phyloP scores from a whole-genome alignment of 2,113 vertebrate species.

The Chionis minor region DNA sequence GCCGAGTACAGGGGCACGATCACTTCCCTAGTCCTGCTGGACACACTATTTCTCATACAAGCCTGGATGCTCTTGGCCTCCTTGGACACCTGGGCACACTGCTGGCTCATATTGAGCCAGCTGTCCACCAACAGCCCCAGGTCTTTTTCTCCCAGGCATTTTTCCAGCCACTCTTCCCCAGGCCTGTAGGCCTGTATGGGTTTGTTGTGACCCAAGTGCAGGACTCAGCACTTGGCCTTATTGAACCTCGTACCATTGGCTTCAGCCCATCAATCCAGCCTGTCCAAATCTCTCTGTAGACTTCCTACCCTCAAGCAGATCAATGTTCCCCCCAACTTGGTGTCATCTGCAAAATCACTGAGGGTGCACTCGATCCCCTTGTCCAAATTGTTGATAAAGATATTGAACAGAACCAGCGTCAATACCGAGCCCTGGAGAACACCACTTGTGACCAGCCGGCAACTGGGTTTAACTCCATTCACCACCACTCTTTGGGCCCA shows the following conservation, averaged over 20 bases:
- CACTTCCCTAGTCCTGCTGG: not conserved
- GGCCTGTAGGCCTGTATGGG: not conserved
- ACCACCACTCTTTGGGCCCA: not conserved
- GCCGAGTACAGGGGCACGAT: not conserved
- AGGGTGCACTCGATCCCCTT: not conserved
- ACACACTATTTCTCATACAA: not conserved
- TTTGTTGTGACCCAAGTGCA: not conserved
- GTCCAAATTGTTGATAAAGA: not conserved
- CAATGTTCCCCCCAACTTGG: not conserved
- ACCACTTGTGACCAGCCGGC: not conserved
- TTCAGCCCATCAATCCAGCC: not conserved
- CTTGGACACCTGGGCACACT: not conserved
- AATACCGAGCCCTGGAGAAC: not conserved
- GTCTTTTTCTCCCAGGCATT: not conserved
- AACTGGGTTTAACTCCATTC: not conserved
- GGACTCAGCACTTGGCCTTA: not conserved
- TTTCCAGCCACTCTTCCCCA: not conserved
- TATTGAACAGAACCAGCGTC: not conserved
- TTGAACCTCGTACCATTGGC: not conserved
- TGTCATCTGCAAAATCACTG: not conserved
- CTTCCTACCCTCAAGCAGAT: not conserved
- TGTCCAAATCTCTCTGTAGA: not conserved
- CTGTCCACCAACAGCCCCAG: not conserved
- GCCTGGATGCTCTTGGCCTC: not conserved
- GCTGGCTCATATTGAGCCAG: not conserved